Percentiles rank a stretch among this genome's conserved stretches.
Conservation (phyloP, 2,888 invertebrate genomes). For the Mongoloraphidia duomilia region DNA sequence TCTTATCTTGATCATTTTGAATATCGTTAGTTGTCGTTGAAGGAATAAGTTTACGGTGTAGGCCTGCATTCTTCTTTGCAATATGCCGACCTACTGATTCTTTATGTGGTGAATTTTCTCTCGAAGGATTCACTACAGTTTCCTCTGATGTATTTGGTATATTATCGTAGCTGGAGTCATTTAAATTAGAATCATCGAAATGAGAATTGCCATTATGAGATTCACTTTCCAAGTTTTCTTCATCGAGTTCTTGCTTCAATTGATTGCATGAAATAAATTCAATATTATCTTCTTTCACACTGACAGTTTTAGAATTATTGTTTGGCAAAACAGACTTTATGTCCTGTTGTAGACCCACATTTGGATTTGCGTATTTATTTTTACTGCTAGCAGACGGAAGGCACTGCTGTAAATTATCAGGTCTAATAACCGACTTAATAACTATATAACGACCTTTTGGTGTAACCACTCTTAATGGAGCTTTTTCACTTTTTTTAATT, state of each 20-base stretch:
- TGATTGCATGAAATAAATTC: background rate
- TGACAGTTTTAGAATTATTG: background rate
- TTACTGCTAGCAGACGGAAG: too few species aligned
- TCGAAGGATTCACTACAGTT: background rate
- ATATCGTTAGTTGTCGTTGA: too few species aligned
- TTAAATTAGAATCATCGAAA: background rate
- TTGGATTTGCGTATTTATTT: too few species aligned
- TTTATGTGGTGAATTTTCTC: background rate
- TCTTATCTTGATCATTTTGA: background rate
- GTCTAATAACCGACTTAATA: conserved; percentile 6
- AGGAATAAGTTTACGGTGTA: background rate
- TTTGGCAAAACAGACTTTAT: background rate
- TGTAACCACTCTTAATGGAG: too few species aligned
- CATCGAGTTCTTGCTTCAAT: too few species aligned
- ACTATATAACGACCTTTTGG: conserved; percentile 4
- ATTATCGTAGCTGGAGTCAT: background rate
- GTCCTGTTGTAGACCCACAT: too few species aligned
- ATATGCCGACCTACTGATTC: background rate
- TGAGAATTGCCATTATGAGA: too few species aligned
- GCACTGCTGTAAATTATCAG: background rate
- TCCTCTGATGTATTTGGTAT: too few species aligned
- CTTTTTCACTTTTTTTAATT: too few species aligned
- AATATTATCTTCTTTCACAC: background rate
- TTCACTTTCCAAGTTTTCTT: too few species aligned
- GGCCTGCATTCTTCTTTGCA: background rate